Conservation (phyloP, 1,140 invertebrate genomes). For the Gryon sp. region DNA sequence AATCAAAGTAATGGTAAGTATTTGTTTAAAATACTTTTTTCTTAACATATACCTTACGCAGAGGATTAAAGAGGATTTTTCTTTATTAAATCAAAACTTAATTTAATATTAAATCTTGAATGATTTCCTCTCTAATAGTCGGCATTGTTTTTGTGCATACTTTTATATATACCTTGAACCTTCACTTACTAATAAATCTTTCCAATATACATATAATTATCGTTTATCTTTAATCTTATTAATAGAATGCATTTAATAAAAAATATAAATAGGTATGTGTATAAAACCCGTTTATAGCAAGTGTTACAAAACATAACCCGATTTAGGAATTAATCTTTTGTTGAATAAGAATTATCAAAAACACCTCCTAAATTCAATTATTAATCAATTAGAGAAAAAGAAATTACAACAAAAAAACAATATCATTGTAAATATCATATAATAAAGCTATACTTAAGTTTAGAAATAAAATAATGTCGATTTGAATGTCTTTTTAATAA, state of each 20-base stretch:
- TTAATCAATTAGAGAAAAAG: too few species aligned
- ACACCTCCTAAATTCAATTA: too few species aligned
- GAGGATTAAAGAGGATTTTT: too few species aligned
- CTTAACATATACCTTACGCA: too few species aligned
- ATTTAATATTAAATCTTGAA: not conserved
- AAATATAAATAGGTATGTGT: slow-evolving; percentile 8
- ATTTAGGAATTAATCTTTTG: not conserved
- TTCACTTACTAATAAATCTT: slow-evolving; percentile 10
- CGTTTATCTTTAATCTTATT: slow-evolving; percentile 25
- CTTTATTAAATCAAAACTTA: not conserved
- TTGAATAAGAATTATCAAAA: too few species aligned
- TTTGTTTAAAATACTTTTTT: too few species aligned
- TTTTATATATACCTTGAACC: slow-evolving; percentile 16
- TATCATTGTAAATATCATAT: too few species aligned
- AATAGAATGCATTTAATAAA: slow-evolving; percentile 23
- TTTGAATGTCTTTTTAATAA: slow-evolving; percentile 20
- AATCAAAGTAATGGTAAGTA: too few species aligned
- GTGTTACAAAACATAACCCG: slow-evolving; percentile 2
- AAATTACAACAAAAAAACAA: too few species aligned
- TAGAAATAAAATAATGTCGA: too few species aligned
- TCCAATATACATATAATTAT: slow-evolving; percentile 14
- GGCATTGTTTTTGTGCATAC: slow-evolving; percentile 10
- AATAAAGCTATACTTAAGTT: too few species aligned
- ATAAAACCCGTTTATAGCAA: not conserved
- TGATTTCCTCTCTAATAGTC: not conserved